A percentile compares a stretch with the other conserved stretches of the same genome.
Conservation (phyloP, 2,888 invertebrate genomes). For the Fabriciana adippe region DNA sequence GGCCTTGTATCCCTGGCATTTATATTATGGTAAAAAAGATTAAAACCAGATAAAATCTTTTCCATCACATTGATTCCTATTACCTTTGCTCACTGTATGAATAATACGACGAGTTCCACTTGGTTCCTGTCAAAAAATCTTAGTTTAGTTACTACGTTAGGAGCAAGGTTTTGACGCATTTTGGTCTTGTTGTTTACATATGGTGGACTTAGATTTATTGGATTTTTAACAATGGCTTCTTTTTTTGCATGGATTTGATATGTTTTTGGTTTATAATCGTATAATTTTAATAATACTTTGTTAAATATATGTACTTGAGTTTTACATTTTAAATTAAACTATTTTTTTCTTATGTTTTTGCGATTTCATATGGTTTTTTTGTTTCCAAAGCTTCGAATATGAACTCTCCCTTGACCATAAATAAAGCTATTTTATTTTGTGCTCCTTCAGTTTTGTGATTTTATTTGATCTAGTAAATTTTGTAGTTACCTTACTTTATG, state of each 20-base stretch:
- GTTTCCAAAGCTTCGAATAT: too few relatives aligned
- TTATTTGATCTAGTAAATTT: too few relatives aligned
- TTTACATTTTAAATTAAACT: too few relatives aligned
- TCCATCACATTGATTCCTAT: slow-evolving; percentile 38
- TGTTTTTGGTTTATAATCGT: too few relatives aligned
- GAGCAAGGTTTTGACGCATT: slow-evolving; percentile 15
- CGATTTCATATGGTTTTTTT: too few relatives aligned
- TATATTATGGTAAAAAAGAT: slow-evolving; percentile 19
- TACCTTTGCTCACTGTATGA: slow-evolving; percentile 38
- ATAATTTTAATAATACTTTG: too few relatives aligned
- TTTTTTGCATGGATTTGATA: background rate
- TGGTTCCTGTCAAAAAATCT: slow-evolving; percentile 30
- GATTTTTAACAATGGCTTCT: background rate
- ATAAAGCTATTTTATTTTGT: too few relatives aligned
- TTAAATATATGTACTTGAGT: too few relatives aligned
- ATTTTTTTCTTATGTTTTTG: too few relatives aligned
- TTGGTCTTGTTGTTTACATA: slow-evolving; percentile 17
- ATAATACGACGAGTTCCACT: slow-evolving; percentile 34
- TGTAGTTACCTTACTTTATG: too few relatives aligned
- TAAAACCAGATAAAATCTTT: slow-evolving; percentile 27
- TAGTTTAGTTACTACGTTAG: slow-evolving; percentile 12
- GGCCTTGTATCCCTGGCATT: slow-evolving; percentile 20
- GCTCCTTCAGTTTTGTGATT: too few relatives aligned
- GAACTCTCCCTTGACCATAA: too few relatives aligned
- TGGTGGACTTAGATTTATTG: slow-evolving; percentile 10